These are phyloP conservation scores for Pachydiplax longipennis DNA, from an alignment of 2,888 invertebrate genomes.

Conservation along the genomic window DNA sequence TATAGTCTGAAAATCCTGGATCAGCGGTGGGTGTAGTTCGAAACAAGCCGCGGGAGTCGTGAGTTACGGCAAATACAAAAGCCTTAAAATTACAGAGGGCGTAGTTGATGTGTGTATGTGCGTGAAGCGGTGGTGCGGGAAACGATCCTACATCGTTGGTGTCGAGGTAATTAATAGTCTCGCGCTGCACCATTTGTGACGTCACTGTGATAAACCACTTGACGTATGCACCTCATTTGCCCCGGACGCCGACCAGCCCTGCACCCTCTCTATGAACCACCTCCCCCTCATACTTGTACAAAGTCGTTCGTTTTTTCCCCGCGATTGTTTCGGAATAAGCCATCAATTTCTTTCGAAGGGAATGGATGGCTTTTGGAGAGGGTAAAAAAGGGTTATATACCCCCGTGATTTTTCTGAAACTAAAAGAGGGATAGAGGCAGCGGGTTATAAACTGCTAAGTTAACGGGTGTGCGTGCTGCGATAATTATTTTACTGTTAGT, in stretches of 20 bases:
- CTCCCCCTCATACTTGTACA: neutral
- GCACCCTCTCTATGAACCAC: neutral
- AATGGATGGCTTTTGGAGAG: too few species aligned
- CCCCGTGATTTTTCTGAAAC: too few species aligned
- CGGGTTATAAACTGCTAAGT: too few species aligned
- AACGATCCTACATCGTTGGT: neutral
- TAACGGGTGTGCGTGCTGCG: too few species aligned
- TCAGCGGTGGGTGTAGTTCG: neutral
- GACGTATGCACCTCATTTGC: slow-evolving; percentile 31
- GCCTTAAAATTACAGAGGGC: neutral
- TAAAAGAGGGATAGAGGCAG: too few species aligned
- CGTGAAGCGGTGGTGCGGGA: neutral
- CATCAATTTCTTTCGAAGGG: too few species aligned
- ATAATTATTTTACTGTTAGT: too few species aligned
- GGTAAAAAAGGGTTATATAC: too few species aligned
- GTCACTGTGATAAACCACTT: slow-evolving; percentile 36
- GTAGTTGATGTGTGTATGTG: neutral
- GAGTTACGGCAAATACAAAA: too few species aligned
- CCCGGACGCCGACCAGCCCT: neutral
- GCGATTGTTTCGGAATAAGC: too few species aligned
- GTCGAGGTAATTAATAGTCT: slow-evolving; percentile 11
- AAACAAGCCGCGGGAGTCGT: neutral
- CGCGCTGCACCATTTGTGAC: slow-evolving; percentile 28
- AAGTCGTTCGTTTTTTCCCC: too few species aligned
- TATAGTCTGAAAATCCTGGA: neutral